Base-by-base conservation (phyloP, 2,888 invertebrate species). In the Quadroppia sp. region DNA sequence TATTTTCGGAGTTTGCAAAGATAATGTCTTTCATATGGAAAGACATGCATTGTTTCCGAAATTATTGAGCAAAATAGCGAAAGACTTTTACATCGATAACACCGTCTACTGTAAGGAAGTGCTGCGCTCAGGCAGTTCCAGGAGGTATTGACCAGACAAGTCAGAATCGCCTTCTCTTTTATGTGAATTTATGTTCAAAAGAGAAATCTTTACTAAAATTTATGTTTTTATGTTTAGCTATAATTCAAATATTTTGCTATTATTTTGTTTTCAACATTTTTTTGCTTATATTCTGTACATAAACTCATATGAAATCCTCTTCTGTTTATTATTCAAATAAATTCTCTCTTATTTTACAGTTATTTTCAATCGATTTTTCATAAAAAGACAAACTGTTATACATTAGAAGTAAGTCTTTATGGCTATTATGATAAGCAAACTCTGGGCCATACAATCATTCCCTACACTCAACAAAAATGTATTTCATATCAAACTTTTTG, bases 401-500 rank as follows among this genome's bases (percentile, higher is more conserved):
- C 93, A 0, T 83, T 95, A 79, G 89, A 94, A 81, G 92, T 93
- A 0, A 96, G 96, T 13, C 88, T 94, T 85, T 91, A 90, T 79
- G 95, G 95, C n/a, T 91, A 93, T 80, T 87, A 87, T 80, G 72
- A 72, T 56, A 72, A 72, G 59, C 56, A 20, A 30, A 61, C 72
- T 30, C 42, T 72, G 32, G 72, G 72, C 28, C 72, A 72, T 61
- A 45, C 87, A 88, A 71, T 89, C 75, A 86, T 92, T 74, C 90
- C 92, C 42, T 97, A 96, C 82, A 95, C 91, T 50, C 95, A 96
- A 85, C 94, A 95, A 79, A 90, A 90, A 78, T 97, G 96, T 96
- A 92, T 92, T 91, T 90, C 90, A 87, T 82, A 59, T 70, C 25
- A 6, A 23, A 56, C 13, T 25, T 23, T 48, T 48, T 4, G 17